Evolutionary conservation across 2,888 invertebrate genomes (phyloP).

Genomic region (Melanchra persicariae): DNA sequence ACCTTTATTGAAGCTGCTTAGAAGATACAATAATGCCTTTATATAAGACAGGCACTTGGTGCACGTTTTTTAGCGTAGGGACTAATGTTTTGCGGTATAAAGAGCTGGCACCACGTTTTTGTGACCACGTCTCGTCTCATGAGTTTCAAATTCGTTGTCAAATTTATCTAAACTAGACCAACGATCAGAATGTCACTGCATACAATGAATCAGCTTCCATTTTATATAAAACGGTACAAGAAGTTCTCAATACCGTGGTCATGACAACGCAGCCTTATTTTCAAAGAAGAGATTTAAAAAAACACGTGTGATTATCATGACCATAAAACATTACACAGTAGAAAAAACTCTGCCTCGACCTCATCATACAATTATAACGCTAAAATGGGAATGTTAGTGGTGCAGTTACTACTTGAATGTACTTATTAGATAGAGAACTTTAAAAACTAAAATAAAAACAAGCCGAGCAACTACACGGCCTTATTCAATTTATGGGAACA

Average conservation of each 20-base stretch:
- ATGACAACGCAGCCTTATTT: not conserved
- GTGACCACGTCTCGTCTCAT: not conserved
- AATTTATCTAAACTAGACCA: not conserved
- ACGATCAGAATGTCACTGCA: not conserved
- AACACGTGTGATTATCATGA: not conserved
- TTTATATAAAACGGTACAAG: not conserved
- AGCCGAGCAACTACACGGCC: slow-evolving; percentile 37
- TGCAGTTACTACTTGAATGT: slow-evolving; percentile 41
- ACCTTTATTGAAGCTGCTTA: slow-evolving; percentile 58
- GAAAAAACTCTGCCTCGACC: not conserved
- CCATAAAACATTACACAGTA: not conserved
- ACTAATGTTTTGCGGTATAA: slow-evolving; percentile 12
- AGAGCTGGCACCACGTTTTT: not conserved
- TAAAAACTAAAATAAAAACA: slow-evolving; percentile 7
- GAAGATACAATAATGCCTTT: slow-evolving; percentile 54
- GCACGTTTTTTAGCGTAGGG: slow-evolving; percentile 30
- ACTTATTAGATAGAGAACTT: not conserved
- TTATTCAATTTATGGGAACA: slow-evolving; percentile 69
- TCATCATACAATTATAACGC: not conserved
- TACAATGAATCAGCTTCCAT: not conserved
- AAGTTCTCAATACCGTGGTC: not conserved
- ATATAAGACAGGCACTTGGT: slow-evolving; percentile 59
- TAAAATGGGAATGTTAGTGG: slow-evolving; percentile 46
- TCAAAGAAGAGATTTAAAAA: slow-evolving; percentile 1
- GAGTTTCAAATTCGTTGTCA: no score